Evolutionary conservation across 2,888 invertebrate species (phyloP), one percentile per base, ranked within the genome.

Genomic region (Nyleta sp.): DNA sequence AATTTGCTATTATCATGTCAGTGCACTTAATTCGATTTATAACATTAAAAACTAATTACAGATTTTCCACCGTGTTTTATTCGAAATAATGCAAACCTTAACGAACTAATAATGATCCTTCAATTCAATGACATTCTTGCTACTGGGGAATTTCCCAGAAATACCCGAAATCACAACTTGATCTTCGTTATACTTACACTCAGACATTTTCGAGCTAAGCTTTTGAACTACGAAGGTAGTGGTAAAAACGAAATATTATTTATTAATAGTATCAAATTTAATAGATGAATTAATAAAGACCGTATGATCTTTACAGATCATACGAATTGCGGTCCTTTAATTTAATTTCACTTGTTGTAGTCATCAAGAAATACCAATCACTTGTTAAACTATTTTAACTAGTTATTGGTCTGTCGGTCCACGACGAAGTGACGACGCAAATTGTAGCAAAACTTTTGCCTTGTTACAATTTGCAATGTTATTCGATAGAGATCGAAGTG

Each of bases 131-230:
- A 95, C 91, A 87, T 93, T 94, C 52, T 92, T 92, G 0, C 94
- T 94, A 83, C 93, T 93, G 0, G 95, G 95, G 83, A 95, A 94
- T 75, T 94, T 88, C 18, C 93, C 94, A 0, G 93, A 89, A 85
- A 94, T 92, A 31, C 94, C 94, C 60, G 92, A 91, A 52, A 94
- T 93, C 8, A 94, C 93, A 68, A 94, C 90, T 81, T 92, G 92
- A 81, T 93, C 67, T 15, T 67, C 67, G 4, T 15, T 53, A 17
- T 18, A 60, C 28, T 52, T 42, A 44, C 33, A 59, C 7, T 73
- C 20, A 31, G 74, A 59, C 74, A 74, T 74, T 13, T 67, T 67
- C 17, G 18, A n/a, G n/a, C n/a, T n/a, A n/a, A n/a, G n/a, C n/a
- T n/a, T n/a, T n/a, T n/a, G n/a, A n/a, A n/a, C n/a, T n/a, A n/a